Evolutionary conservation across 2,113 vertebrate genomes (phyloP), one percentile per base, ranked within the genome.

Genomic region (Gambusia holbrooki): DNA sequence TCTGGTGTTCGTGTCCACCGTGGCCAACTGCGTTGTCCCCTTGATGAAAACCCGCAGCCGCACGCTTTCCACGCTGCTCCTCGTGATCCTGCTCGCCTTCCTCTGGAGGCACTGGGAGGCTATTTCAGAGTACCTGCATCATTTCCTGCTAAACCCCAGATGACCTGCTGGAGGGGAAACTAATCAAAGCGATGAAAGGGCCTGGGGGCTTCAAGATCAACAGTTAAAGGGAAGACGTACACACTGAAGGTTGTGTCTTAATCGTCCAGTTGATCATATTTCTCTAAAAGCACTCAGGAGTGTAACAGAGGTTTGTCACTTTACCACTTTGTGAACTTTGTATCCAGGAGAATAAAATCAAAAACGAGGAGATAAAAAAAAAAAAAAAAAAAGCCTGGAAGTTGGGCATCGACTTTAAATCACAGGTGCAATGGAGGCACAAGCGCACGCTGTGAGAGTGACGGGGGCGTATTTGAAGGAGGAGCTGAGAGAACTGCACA

Each of bases 21-120:
- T 98, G 89, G 97, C 97, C 82, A 98, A 98, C 95, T 99, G 97
- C 0, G 95, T 99, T 0, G 96, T 98, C 75, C 98, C 98, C 15
- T 93, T 99, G 71, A 97, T 99, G 97, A 98, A 98, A 92, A 99
- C 97, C 13, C 96, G 97, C 84, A 96, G 95, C 90, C 97, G 98
- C 95, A 97, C 96, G 75, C 94, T 98, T 86, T 95, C 97, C 85
- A 97, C 97, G 81, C 92, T 99, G 91, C 91, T 99, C 69, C 90
- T 97, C 0, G 92, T 99, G 71, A 88, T 98, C 90, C 79, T 98
- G 69, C 84, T 97, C 64, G 98, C 96, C 91, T 95, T 98, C 92
- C 89, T 98, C 83, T 99, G 96, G 96, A 96, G 97, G 93, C 96
- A 98, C 95, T 99, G 98, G 97, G 96, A 98, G 0, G 94, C 94